phyloP scores from a whole-genome alignment of 1,140 invertebrate genomes.

The Ceratoteleas bidentatus region DNA sequence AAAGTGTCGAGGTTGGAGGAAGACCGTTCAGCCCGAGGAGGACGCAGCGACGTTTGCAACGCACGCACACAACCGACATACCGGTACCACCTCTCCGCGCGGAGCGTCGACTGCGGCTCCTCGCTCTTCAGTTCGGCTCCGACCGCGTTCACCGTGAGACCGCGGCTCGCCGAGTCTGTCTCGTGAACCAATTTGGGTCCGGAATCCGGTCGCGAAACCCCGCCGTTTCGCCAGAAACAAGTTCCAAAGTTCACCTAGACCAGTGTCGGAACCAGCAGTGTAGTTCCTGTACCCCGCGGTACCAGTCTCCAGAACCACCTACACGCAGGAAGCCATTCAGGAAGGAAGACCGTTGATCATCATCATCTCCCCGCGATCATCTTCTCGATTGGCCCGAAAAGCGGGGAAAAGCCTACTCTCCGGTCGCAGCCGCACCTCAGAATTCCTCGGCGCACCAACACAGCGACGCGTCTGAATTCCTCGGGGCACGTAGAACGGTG shows the following conservation, averaged over 20 bases:
- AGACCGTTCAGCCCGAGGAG: slow-evolving; percentile 22
- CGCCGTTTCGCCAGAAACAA: too few relatives aligned
- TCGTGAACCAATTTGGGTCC: slow-evolving; percentile 17
- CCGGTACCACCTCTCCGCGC: slow-evolving; percentile 65
- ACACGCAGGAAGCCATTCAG: too few relatives aligned
- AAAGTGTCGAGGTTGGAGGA: slow-evolving; percentile 57
- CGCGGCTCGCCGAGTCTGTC: slow-evolving; percentile 8
- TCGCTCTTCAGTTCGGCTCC: slow-evolving; percentile 72
- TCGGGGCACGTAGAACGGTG: slow-evolving; percentile 65
- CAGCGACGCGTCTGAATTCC: slow-evolving; percentile 61
- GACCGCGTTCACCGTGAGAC: slow-evolving; percentile 68
- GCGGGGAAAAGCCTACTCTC: too few relatives aligned
- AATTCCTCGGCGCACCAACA: slow-evolving; percentile 67
- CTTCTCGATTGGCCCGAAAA: too few relatives aligned
- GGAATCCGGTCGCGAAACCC: neutral
- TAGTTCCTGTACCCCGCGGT: too few relatives aligned
- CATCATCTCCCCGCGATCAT: too few relatives aligned
- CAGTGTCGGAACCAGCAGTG: too few relatives aligned
- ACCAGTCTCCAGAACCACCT: too few relatives aligned
- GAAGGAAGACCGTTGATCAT: too few relatives aligned
- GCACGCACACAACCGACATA: slow-evolving; percentile 44
- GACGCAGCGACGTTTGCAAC: slow-evolving; percentile 41
- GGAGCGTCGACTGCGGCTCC: slow-evolving; percentile 59
- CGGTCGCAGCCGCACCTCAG: slow-evolving; percentile 67
- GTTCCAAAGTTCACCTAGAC: too few relatives aligned